Base-by-base conservation (phyloP, 92 coral and sea anemone species). In the Epizoanthus scotinus region DNA sequence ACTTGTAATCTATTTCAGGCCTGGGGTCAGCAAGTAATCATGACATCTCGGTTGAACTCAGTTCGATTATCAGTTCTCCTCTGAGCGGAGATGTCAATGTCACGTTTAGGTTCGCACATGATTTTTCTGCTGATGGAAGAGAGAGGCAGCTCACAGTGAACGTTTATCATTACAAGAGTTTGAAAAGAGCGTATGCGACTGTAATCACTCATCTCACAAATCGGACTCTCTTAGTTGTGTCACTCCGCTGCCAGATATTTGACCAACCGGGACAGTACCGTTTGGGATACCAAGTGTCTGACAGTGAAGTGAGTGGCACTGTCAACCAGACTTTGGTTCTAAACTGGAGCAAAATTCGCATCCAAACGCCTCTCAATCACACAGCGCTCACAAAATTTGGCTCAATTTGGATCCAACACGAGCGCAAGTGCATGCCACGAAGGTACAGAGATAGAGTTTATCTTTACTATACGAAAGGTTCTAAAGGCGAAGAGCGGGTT, bases 321-420 rank as follows among this genome's bases (percentile, higher is more conserved):
- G 81, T 88, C 59, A 79, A 90, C 36, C 78, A 87, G 70, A 96
- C 88, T 8, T 49, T 86, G 89, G 49, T 66, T 22, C 73, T 96
- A 13, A 78, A 86, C 64, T 87, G 94, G 90, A 94, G 93, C 64
- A 70, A 75, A 24, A 83, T 92, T 67, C 73, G 77, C 57, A 75
- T 96, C 31, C 89, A 83, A 8, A 81, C 92, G 22, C 96, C 98
- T 38, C 47, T 69, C 55, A 91, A 91, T 79, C 98, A 96, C 90
- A 96, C 99, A 38, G 94, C 98, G 42, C 73, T 96, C 75, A 93
- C 93, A 42, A 87, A 86, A 54, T 89, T 94, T 27, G 89, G 90
- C 17, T 86, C 90, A 4, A 86, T 93, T 67, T 89, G 98, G 96
- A 86, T 96, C 50, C 86, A 84, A 12, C 97, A 96, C 75, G 71